Base-by-base conservation (phyloP, 2,797 vertebrate genomes). In the Sebastes oblongus region DNA sequence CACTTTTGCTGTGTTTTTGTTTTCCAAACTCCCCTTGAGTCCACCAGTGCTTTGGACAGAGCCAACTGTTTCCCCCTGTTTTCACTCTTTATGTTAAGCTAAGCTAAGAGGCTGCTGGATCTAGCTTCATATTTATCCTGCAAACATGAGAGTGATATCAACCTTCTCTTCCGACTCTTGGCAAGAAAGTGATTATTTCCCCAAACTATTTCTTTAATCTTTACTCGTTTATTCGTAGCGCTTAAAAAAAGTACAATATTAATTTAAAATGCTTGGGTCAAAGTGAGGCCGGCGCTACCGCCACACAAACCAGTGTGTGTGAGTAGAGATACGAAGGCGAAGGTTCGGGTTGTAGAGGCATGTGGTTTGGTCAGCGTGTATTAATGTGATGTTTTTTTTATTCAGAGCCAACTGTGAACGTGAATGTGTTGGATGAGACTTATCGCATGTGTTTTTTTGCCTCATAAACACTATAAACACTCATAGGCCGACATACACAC, bases 381-480 rank as follows among this genome's bases (percentile, higher is more conserved):
- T 84, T 86, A 60, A 75, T 81, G 74, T 67, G 67, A 75, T 22
- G 76, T 82, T 39, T 72, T 77, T 60, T 60, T 83, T 70, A 73
- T 77, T 81, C 66, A 60, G 50, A 75, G 78, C 72, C 73, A 75
- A 72, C 36, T 72, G 80, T 82, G 67, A 75, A 46, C 71, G 70
- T 80, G 77, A 72, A 58, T 18, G 64, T 77, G 80, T 73, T 79
- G 78, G 69, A 76, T 66, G 59, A 82, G 84, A 82, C 77, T 86
- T 81, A 85, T 80, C 25, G 4, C 70, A 18, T 83, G 54, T 72
- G 54, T 81, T 78, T 88, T 84, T 72, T 78, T 52, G 25, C 79
- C 72, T 86, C 60, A 52, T 81, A 86, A 88, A 83, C 77, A 83
- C 56, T 58, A 61, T 22, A 68, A 89, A 85, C 80, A 77, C 70